Evolutionary conservation across 2,797 vertebrate species (phyloP).

Genomic region (Macropodus opercularis): DNA sequence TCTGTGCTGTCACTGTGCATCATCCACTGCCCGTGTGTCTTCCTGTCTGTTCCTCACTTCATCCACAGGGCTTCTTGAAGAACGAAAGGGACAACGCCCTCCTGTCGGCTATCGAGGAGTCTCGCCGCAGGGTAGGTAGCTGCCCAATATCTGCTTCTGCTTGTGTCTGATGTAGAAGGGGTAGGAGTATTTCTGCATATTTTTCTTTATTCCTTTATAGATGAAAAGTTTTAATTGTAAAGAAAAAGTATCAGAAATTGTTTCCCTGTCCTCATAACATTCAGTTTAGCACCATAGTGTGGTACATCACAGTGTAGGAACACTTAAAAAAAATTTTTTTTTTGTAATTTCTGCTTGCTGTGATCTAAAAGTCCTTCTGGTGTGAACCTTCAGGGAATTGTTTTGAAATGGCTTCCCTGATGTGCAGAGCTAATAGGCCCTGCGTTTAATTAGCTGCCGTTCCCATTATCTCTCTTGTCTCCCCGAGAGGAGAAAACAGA

Average conservation of each 20-base stretch:
- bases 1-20: conserved; percentile 12
- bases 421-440: conserved; percentile 70
- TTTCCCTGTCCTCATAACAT: conserved; percentile 6
- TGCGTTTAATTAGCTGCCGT: conserved; percentile 72
- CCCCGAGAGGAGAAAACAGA: conserved; percentile 53
- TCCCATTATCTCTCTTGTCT: conserved; percentile 67
- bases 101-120: conserved; percentile 96
- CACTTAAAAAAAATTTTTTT: conserved; percentile 34
- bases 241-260: neutral
- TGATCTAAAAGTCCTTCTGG: conserved; percentile 66
- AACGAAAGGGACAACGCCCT: conserved; percentile 98
- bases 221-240: neutral
- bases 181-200: neutral
- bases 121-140: conserved; percentile 91
- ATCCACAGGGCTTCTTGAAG: conserved; percentile 92
- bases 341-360: conserved; percentile 40
- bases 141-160: conserved; percentile 19
- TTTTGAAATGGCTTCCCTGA: conserved; percentile 75
- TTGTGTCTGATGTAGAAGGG: neutral
- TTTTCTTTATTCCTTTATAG: neutral
- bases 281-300: conserved; percentile 14
- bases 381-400: conserved; percentile 64
- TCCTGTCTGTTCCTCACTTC: conserved; percentile 15
- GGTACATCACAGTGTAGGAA: conserved; percentile 9
- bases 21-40: conserved; percentile 4